Percentiles rank a stretch among this genome's conserved stretches.
Evolutionary conservation across 2,888 invertebrate genomes (phyloP).

Genomic region (Cheilosia vulpina): DNA sequence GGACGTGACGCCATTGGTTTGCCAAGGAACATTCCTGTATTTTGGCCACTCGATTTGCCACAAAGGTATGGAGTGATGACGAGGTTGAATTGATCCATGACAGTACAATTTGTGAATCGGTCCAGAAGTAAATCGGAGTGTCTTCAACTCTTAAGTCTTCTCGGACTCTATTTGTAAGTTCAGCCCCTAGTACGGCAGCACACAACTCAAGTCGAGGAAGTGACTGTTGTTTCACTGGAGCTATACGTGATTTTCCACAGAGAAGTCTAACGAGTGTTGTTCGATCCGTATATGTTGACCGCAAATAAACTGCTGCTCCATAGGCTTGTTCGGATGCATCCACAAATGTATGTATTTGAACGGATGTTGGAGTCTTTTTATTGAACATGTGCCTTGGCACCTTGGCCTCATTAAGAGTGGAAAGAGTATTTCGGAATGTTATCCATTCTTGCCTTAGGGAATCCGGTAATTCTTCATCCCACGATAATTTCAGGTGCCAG

Average conservation of each 20-base stretch:
- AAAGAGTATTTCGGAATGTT: neutral
- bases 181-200: too few relatives aligned
- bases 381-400: too few relatives aligned
- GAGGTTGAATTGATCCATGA: neutral
- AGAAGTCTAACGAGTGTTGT: neutral
- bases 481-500: neutral
- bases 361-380: too few relatives aligned
- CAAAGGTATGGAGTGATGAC: constrained; percentile 2
- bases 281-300: too few relatives aligned
- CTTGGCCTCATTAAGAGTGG: too few relatives aligned
- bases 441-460: constrained; percentile 2
- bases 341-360: too few relatives aligned
- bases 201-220: too few relatives aligned
- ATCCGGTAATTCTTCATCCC: neutral
- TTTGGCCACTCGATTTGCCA: constrained; percentile 22
- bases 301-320: too few relatives aligned
- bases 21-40: constrained; percentile 9
- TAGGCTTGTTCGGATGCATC: too few relatives aligned
- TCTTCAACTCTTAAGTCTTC: neutral
- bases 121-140: neutral
- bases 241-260: neutral
- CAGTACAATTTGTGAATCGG: too few relatives aligned
- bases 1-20: constrained; percentile 7
- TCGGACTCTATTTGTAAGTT: neutral
- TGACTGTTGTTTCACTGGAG: neutral